These are phyloP conservation scores for Sphinx pinastri DNA, from an alignment of 2,888 invertebrate genomes.

Conservation along the genomic window DNA sequence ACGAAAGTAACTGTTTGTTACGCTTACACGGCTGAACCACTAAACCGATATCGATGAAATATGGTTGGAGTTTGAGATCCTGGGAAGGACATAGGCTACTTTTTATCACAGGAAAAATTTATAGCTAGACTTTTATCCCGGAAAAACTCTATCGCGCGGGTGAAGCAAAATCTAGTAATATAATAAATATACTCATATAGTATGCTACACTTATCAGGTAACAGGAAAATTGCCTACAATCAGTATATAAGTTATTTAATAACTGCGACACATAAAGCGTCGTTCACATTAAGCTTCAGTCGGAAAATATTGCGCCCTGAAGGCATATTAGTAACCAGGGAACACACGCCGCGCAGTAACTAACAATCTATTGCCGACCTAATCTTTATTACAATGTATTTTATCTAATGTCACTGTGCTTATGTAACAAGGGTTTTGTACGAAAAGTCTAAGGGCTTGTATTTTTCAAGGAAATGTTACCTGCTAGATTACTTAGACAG, in stretches of 20 bases:
- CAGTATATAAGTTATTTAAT: conserved; percentile 1
- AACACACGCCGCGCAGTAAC: conserved; percentile 39
- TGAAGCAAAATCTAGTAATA: too few species aligned
- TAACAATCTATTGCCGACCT: conserved; percentile 58
- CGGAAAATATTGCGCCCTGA: conserved; percentile 49
- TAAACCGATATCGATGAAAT: too few species aligned
- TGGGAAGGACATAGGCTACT: too few species aligned
- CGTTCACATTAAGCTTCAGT: background rate
- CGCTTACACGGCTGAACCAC: too few species aligned
- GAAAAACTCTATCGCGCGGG: too few species aligned
- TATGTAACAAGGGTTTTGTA: background rate
- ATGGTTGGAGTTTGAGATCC: too few species aligned
- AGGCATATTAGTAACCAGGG: conserved; percentile 52
- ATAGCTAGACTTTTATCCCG: too few species aligned
- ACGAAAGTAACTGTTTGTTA: too few species aligned
- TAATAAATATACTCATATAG: background rate
- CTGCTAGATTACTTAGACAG: too few species aligned
- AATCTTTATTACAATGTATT: conserved; percentile 67
- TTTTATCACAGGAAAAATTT: too few species aligned
- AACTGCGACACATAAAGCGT: conserved; percentile 3
- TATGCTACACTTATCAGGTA: background rate
- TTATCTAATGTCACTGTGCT: conserved; percentile 42
- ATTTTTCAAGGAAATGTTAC: too few species aligned
- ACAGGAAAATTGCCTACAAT: background rate
- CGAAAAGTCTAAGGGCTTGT: background rate